Evolutionary conservation across 2,888 invertebrate species (phyloP).

Genomic region (Oscheius onirici): DNA sequence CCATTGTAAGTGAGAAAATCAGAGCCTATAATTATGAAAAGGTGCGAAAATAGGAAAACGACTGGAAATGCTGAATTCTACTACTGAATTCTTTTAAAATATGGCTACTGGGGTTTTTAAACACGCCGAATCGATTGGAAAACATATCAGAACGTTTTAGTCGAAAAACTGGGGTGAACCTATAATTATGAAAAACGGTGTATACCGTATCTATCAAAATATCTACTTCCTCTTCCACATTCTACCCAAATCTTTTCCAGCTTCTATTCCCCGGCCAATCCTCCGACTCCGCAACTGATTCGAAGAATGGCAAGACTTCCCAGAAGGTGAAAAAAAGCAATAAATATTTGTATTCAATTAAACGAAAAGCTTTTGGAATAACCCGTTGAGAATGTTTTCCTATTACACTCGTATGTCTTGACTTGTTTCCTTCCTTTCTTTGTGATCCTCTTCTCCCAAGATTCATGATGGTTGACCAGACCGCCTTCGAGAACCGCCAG

Average conservation of each 20-base stretch:
- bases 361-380: constrained; percentile 11
- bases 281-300: not conserved
- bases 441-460: constrained; percentile 7
- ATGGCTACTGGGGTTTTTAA: too few species aligned
- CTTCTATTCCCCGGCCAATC: not conserved
- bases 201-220: too few species aligned
- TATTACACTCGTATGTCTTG: not conserved
- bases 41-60: too few species aligned
- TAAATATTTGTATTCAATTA: not conserved
- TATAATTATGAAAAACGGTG: too few species aligned
- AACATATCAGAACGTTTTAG: too few species aligned
- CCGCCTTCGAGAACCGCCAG: constrained; percentile 16
- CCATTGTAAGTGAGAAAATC: too few species aligned
- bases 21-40: too few species aligned
- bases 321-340: not conserved
- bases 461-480: constrained; percentile 2
- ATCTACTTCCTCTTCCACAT: too few species aligned
- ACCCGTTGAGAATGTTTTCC: constrained; percentile 2
- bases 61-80: too few species aligned
- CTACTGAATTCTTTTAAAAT: too few species aligned
- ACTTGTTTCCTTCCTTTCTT: not conserved
- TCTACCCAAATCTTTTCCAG: not conserved
- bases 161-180: too few species aligned
- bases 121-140: too few species aligned
- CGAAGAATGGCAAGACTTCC: not conserved